A percentile compares a stretch with the other conserved stretches of the same genome.
Evolutionary conservation across 2,888 invertebrate genomes (phyloP).

Genomic region (Caenorhabditis virilis): DNA sequence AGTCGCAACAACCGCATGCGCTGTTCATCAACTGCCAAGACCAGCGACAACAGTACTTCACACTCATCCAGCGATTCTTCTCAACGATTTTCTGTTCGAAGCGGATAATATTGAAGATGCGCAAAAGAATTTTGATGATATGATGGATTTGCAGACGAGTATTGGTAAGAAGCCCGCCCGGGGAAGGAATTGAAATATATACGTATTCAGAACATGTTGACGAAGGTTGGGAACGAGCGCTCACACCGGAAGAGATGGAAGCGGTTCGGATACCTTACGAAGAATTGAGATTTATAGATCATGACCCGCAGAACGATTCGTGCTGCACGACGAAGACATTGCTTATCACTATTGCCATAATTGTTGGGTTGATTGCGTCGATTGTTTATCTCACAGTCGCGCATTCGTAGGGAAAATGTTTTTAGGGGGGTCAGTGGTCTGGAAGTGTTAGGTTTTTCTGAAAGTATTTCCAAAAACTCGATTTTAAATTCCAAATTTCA

Average conservation of each 20-base stretch:
- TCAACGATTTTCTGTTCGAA: constrained; percentile 55
- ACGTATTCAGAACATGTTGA: constrained; percentile 49
- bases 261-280: constrained; percentile 41
- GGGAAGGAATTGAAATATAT: constrained; percentile 3
- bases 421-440: no score
- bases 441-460: no score
- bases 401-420: no score
- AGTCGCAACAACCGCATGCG: constrained; percentile 11
- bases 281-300: constrained; percentile 20
- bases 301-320: constrained; percentile 12
- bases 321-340: constrained; percentile 34
- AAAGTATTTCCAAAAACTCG: no score
- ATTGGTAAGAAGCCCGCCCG: constrained; percentile 39
- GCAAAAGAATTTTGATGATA: constrained; percentile 53
- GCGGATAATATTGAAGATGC: constrained; percentile 54
- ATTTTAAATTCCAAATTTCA: no score
- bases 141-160: constrained; percentile 47
- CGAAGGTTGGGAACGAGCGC: constrained; percentile 51
- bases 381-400: constrained; percentile 35
- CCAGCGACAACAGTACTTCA: constrained; percentile 46
- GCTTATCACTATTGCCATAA: constrained; percentile 28
- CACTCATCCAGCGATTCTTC: constrained; percentile 43
- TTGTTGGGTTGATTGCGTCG: constrained; percentile 27
- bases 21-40: constrained; percentile 47
- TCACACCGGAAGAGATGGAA: constrained; percentile 49